Percentiles rank a stretch among this genome's conserved stretches.
Evolutionary conservation across 2,113 vertebrate species (phyloP).

Genomic region (Campylomormyrus numenius): DNA sequence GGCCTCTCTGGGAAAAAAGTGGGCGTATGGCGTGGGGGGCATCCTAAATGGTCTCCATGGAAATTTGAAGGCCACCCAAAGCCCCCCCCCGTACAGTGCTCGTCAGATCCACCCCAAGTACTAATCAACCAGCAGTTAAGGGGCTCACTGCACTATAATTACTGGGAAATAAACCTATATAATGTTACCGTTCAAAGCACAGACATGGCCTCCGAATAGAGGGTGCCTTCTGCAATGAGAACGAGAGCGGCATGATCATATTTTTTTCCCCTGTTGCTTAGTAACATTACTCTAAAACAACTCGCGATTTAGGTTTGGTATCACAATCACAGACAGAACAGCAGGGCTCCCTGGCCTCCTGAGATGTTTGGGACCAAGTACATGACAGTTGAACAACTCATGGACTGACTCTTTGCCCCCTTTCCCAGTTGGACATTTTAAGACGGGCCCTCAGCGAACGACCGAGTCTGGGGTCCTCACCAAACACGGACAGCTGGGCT

Average conservation of each 20-base stretch:
- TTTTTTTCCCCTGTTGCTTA: constrained; percentile 9
- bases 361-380: neutral
- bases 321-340: neutral
- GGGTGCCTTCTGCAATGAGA: neutral
- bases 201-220: neutral
- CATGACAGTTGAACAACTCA: neutral
- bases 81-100: neutral
- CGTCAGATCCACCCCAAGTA: neutral
- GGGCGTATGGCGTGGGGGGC: neutral
- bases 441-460: neutral
- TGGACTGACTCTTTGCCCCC: neutral
- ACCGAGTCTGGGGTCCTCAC: constrained; percentile 52
- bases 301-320: neutral
- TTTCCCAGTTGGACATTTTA: neutral
- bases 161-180: constrained; percentile 5
- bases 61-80: neutral
- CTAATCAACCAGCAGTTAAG: neutral
- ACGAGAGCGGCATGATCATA: neutral
- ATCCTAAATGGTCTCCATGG: neutral
- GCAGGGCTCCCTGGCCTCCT: neutral
- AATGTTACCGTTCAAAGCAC: neutral
- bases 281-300: neutral
- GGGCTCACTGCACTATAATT: constrained; percentile 1
- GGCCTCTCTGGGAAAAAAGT: constrained; percentile 63
- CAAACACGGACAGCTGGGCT: constrained; percentile 88